Evolutionary conservation across 1,140 invertebrate genomes (phyloP).

Genomic region (Tetragonula clypearis): DNA sequence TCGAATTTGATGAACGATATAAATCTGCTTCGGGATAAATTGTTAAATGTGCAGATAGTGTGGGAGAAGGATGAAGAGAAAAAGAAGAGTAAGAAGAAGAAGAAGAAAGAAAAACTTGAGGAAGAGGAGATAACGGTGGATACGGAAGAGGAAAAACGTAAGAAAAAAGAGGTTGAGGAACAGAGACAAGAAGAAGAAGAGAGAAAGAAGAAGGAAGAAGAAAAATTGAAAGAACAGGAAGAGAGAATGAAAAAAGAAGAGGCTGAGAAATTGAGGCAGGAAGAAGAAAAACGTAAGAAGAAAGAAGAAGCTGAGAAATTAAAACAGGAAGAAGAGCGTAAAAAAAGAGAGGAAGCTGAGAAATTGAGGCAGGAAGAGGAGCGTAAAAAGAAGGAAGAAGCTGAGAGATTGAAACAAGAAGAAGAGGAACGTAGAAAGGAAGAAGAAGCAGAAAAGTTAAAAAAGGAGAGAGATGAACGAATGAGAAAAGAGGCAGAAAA

Average conservation of each 20-base stretch:
- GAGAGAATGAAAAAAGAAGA: conserved; percentile 7
- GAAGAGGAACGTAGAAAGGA: conserved; percentile 34
- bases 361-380: conserved; percentile 26
- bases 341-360: conserved; percentile 12
- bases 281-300: conserved; percentile 15
- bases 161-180: conserved; percentile 47
- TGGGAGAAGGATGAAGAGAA: conserved; percentile 31
- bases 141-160: conserved; percentile 48
- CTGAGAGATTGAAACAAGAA: conserved; percentile 42
- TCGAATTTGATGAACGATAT: conserved; percentile 22
- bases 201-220: conserved; percentile 30
- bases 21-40: conserved; percentile 18
- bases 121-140: conserved; percentile 37
- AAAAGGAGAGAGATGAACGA: conserved; percentile 45
- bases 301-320: conserved; percentile 36
- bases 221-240: conserved; percentile 42
- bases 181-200: conserved; percentile 45
- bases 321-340: not conserved
- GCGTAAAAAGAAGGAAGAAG: conserved; percentile 44
- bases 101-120: conserved; percentile 39
- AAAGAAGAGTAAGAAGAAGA: conserved; percentile 50
- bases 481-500: conserved; percentile 33
- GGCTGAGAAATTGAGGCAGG: conserved; percentile 2
- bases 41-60: conserved; percentile 9
- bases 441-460: conserved; percentile 34